Evolutionary conservation across 1,140 invertebrate genomes (phyloP).

Genomic region (Sycophaga agraensis): DNA sequence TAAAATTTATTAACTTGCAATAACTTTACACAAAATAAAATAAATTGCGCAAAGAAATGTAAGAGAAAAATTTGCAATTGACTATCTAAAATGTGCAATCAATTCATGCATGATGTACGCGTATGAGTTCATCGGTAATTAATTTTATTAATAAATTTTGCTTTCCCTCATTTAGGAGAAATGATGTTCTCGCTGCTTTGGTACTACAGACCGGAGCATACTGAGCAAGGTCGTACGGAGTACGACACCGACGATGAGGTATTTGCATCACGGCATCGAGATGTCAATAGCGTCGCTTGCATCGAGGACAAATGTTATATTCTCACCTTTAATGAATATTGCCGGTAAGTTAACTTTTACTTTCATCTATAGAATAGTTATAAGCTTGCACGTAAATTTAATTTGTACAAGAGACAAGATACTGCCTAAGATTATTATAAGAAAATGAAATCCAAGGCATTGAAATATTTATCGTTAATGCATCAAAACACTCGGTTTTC

Average conservation of each 20-base stretch:
- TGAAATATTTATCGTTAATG: no score
- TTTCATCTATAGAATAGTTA: no score
- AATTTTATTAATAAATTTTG: background rate
- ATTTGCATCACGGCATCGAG: constrained; percentile 91
- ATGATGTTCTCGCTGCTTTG: constrained; percentile 96
- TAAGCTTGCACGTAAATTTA: no score
- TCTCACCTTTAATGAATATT: constrained; percentile 94
- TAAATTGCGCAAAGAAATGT: no score
- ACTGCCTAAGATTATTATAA: no score
- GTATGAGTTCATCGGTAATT: background rate
- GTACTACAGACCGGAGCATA: constrained; percentile 98
- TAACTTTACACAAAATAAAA: background rate
- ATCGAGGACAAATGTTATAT: constrained; percentile 98
- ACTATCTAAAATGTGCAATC: no score
- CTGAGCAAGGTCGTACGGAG: constrained; percentile 78
- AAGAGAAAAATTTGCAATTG: no score
- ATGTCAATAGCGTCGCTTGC: constrained; percentile 93
- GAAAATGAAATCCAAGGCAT: no score
- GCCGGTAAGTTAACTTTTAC: constrained; percentile 70
- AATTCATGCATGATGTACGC: no score
- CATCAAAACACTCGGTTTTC: no score
- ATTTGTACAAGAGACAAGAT: no score
- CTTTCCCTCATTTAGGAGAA: constrained; percentile 68
- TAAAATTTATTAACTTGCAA: background rate
- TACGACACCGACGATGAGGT: constrained; percentile 86